Base-by-base conservation (phyloP, 2,888 invertebrate species). In the Cephus runcator region DNA sequence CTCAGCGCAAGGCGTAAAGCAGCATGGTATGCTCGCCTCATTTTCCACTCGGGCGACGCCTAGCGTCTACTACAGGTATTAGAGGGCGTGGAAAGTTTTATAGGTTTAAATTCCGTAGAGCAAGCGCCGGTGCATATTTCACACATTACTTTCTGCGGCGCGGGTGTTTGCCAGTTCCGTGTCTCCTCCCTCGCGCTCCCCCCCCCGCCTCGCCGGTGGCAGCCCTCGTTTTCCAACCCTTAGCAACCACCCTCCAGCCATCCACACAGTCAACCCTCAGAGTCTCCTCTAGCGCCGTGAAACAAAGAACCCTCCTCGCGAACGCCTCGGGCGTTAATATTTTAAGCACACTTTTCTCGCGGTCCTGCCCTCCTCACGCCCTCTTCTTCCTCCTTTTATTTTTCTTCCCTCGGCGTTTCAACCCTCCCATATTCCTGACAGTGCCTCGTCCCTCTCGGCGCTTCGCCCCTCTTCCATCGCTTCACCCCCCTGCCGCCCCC, bases 301-400 rank as follows among this genome's bases (percentile, higher is more conserved):
- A 91, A 91, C 90, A 91, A 90, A 91, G 90, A 88, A 86, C 88
- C 85, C 87, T 86, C 83, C 87, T 84, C 83, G 87, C 86, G 84
- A 87, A 87, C 87, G 90, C 91, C 90, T 86, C 83, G 84, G 88
- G 91, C 90, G 90, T 91, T 91, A 91, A 91, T 91, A 91, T 91
- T 91, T 91, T 91, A 91, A 91, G 90, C 90, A 90, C 90, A 90
- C 90, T 90, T 91, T 91, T 90, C 89, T 89, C 77, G 73, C 75
- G 77, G 69, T 71, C 56, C 56, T 56, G 56, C 56, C 56, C 23
- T 23, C 74, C 40, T 71, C 81, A 76, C 80, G 79, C 80, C 76
- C 71, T 80, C 76, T 73, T 73, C 73, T 76, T 40, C 78, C 80
- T 68, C 74, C 36, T 71, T 71, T 71, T 56, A 69, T 31, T 71